These are phyloP conservation scores for Euwallacea similis DNA, from an alignment of 1,140 invertebrate species.

Conservation along the genomic window DNA sequence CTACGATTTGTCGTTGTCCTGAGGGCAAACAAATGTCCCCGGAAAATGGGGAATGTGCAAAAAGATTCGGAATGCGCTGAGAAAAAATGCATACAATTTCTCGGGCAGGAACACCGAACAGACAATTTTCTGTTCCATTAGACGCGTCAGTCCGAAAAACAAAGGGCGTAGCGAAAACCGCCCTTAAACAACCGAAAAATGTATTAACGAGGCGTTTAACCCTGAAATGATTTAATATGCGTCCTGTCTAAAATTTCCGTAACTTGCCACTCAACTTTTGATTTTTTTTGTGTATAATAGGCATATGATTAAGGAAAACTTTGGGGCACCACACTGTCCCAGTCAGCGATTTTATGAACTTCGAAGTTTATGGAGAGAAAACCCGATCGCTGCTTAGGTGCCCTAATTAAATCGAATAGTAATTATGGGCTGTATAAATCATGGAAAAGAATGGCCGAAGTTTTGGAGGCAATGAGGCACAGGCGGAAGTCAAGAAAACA, in stretches of 20 bases:
- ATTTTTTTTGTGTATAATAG: background rate
- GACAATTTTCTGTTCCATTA: constrained; percentile 53
- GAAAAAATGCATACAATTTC: constrained; percentile 53
- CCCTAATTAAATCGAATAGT: constrained; percentile 47
- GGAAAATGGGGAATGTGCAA: constrained; percentile 49
- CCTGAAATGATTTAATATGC: too few relatives aligned
- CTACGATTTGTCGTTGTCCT: constrained; percentile 53
- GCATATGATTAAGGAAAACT: background rate
- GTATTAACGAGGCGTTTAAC: background rate
- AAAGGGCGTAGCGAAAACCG: constrained; percentile 36
- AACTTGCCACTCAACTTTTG: too few relatives aligned
- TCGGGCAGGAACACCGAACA: constrained; percentile 43
- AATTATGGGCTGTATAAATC: constrained; percentile 44
- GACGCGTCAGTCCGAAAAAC: constrained; percentile 47
- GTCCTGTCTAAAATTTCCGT: too few relatives aligned
- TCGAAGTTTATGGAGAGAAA: constrained; percentile 27
- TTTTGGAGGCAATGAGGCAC: constrained; percentile 20
- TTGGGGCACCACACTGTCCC: constrained; percentile 7
- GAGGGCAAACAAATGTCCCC: constrained; percentile 47
- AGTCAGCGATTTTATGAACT: constrained; percentile 23
- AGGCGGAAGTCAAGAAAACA: background rate
- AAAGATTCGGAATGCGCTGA: constrained; percentile 50
- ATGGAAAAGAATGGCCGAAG: constrained; percentile 39
- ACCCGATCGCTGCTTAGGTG: constrained; percentile 39
- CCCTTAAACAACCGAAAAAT: background rate